Base-by-base conservation (phyloP, 2,113 vertebrate species). In the Oenanthe melanoleuca region DNA sequence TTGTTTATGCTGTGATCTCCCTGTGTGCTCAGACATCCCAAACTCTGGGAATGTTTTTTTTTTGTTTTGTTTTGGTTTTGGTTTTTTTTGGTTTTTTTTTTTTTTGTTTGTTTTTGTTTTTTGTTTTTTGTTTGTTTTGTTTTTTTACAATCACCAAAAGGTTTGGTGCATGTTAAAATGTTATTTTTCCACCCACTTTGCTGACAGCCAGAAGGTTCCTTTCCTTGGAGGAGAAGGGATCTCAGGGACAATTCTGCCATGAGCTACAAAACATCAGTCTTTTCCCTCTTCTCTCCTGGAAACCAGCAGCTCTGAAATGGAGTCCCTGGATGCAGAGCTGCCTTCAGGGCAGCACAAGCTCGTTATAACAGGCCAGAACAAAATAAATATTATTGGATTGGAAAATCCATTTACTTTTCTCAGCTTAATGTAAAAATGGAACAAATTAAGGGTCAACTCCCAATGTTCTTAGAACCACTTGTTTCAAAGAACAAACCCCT, bases 361-460 rank as follows among this genome's bases (percentile, higher is more conserved):
- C 29, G 1, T 91, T 81, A 50, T 5, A 74, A 66, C 65, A 65
- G 7, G 49, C 75, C 80, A 69, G 67, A 91, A 66, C 23, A 81
- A 86, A 86, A 80, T 33, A 92, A 95, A 59, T 64, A 53, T 66
- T 11, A 87, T 70, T 64, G 92, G 47, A 90, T 82, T 79, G 80
- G 52, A 92, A 82, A 80, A 96, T 56, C 67, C 16, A 29, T 82
- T 80, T 86, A 25, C 40, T 84, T 92, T 93, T 86, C 64, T 23
- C 45, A 29, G 15, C 11, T 61, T 77, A 52, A 50, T 50, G 81
- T 56, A 80, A 80, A 93, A 96, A 78, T 31, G 22, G 44, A 75
- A 71, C 14, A 59, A 92, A 70, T 69, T 60, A 72, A 60, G 31
- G n/a, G 20, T 75, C 25, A 59, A 34, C 49, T 57, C 31, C 33